A percentile compares a stretch with the other conserved stretches of the same genome.
Conservation (phyloP, 2,113 vertebrate species). For the Grammomys surdaster region DNA sequence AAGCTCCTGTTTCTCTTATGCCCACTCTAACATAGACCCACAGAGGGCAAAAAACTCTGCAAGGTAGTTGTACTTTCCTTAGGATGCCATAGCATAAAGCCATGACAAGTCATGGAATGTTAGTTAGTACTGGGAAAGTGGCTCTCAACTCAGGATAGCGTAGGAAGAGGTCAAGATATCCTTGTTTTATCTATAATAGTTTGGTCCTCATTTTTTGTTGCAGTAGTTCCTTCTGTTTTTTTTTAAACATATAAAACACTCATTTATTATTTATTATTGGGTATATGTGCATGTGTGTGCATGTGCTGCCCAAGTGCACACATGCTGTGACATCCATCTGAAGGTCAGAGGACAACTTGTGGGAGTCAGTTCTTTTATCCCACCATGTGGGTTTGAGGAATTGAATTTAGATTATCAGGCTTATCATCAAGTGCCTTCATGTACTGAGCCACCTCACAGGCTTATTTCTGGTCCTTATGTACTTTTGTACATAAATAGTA, state of each 20-base stretch:
- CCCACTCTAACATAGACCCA: neutral
- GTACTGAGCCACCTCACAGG: neutral
- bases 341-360: neutral
- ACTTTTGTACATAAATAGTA: neutral
- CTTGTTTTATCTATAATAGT: neutral
- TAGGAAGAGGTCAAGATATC: neutral
- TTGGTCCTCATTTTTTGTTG: neutral
- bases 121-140: neutral
- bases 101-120: neutral
- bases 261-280: neutral
- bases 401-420: neutral
- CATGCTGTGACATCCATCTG: neutral
- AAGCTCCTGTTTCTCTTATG: neutral
- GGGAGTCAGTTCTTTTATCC: neutral
- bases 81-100: neutral
- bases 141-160: neutral
- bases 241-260: neutral
- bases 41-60: neutral
- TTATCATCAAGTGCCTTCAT: neutral
- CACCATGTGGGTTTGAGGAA: neutral
- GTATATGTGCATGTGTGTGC: neutral
- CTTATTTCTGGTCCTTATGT: too few species aligned
- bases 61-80: neutral
- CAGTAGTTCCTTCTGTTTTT: neutral
- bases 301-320: neutral